These are phyloP conservation scores for Tiliacea aurago DNA, from an alignment of 2,888 invertebrate genomes.

Conservation along the genomic window DNA sequence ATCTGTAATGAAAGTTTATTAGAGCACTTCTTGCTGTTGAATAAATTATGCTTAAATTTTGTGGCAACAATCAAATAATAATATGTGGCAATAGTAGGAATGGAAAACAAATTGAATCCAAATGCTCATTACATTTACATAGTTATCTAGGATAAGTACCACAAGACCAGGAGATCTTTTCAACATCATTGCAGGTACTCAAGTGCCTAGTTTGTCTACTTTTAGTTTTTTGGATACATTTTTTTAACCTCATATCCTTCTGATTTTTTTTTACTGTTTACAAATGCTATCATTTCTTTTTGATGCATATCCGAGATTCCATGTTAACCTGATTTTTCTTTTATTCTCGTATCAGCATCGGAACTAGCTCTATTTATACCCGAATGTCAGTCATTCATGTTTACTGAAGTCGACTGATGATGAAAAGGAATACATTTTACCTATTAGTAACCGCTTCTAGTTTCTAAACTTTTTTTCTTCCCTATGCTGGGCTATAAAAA, in stretches of 20 bases:
- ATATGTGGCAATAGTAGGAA: slow-evolving; percentile 39
- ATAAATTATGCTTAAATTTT: slow-evolving; percentile 39
- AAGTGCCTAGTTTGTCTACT: not conserved
- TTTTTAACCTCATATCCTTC: not conserved
- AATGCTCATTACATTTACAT: slow-evolving; percentile 39
- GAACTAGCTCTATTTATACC: not conserved
- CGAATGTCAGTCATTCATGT: not conserved
- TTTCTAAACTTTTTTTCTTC: not conserved
- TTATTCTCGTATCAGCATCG: slow-evolving; percentile 5
- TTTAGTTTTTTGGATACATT: not conserved
- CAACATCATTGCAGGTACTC: slow-evolving; percentile 1
- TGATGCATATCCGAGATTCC: not conserved
- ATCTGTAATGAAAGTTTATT: slow-evolving; percentile 48
- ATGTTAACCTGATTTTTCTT: slow-evolving; percentile 23
- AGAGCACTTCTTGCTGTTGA: slow-evolving; percentile 40
- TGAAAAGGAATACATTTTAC: not conserved
- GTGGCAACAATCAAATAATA: slow-evolving; percentile 38
- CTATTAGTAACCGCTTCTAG: not conserved
- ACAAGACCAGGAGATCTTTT: slow-evolving; percentile 4
- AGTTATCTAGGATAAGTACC: not conserved
- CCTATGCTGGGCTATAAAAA: not conserved
- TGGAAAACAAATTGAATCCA: slow-evolving; percentile 32
- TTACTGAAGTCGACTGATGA: slow-evolving; percentile 11
- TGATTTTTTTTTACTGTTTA: not conserved
- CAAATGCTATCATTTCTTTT: slow-evolving; percentile 6